Percentiles rank a stretch among this genome's conserved stretches.
phyloP scores from a whole-genome alignment of 2,113 vertebrate species.

The Nycticebus coucang region DNA sequence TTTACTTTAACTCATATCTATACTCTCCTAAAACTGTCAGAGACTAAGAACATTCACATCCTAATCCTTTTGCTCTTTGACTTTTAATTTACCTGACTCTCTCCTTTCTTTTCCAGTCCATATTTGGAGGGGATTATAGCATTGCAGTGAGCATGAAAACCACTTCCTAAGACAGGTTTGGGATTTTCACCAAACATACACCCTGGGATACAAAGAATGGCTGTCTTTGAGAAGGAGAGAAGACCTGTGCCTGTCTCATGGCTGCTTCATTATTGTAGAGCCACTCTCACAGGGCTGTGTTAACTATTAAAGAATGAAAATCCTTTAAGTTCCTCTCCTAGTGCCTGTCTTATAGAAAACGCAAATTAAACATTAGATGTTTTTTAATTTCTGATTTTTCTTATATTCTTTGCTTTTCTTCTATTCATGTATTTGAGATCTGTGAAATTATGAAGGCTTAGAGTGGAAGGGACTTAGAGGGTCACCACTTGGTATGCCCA shows the following conservation, averaged over 20 bases:
- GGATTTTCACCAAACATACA: not conserved
- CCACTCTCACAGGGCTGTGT: not conserved
- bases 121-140: not conserved
- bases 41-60: not conserved
- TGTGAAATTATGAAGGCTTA: not conserved
- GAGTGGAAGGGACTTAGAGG: not conserved
- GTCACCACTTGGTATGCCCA: accelerated
- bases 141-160: not conserved
- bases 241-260: not conserved
- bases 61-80: not conserved
- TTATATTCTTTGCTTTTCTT: constrained; percentile 10
- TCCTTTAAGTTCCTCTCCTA: not conserved
- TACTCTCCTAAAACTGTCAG: not conserved
- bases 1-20: not conserved
- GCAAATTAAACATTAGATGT: constrained; percentile 3
- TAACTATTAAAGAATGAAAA: constrained; percentile 41
- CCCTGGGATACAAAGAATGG: not conserved
- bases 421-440: not conserved
- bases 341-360: not conserved
- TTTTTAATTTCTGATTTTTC: not conserved
- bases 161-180: not conserved
- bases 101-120: not conserved
- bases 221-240: not conserved
- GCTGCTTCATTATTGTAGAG: not conserved
- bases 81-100: not conserved